Evolutionary conservation across 2,888 invertebrate species (phyloP), one percentile per base, ranked within the genome.

Genomic region (Cheilosia vulpina): DNA sequence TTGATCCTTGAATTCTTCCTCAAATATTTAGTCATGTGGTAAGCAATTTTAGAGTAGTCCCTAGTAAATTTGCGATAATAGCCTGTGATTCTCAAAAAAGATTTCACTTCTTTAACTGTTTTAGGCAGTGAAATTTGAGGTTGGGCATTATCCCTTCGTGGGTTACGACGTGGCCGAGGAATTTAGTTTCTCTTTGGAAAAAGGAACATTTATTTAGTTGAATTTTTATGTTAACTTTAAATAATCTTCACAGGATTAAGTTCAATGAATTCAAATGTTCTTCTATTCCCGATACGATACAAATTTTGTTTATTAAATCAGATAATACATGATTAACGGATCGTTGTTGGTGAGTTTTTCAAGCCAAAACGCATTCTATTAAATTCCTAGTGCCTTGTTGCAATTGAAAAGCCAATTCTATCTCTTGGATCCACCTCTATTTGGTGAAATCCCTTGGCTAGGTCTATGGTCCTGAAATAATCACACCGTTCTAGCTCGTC

Each of bases 281-380:
- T 76, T 87, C 63, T 27, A 87, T 17, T 47, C 60, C 83, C 24
- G 84, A 89, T 88, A 58, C 89, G 73, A n/a, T n/a, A n/a, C n/a
- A n/a, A n/a, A n/a, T n/a, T n/a, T 90, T 89, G 50, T 55, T 71
- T 19, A 71, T 50, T 13, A 21, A 84, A 38, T 83, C 77, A 15
- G 21, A 65, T 6, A 92, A 71, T 1, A 89, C 87, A 45, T 87
- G 83, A 75, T 90, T 88, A 87, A 90, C 90, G 90, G 78, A 92
- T 92, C 1, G 90, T 90, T 0, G 88, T 87, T 2, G 90, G 90
- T 0, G 89, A 87, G 55, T 88, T 90, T 53, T 88, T 58, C 4
- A 69, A 31, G 15, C 47, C 58, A 71, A 71, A 55, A 50, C 50
- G 38, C 89, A 34, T 34, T 31, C 7, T 31, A 31, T 31, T 31